Base-by-base conservation (phyloP, 2,888 invertebrate species). In the Dicycla oo region DNA sequence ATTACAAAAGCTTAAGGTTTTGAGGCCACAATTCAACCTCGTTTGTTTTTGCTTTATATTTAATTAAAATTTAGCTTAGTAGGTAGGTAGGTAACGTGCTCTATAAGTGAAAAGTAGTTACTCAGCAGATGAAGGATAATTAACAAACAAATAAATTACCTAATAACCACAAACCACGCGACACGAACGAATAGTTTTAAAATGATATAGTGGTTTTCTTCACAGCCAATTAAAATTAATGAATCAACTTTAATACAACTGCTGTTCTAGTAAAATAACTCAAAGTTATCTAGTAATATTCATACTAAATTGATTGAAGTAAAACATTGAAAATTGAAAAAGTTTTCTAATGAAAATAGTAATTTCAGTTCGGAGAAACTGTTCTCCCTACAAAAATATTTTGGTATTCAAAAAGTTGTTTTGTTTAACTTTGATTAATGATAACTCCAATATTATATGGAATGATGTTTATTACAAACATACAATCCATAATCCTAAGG, bases 331-430 rank as follows among this genome's bases (percentile, higher is more conserved):
- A 77, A 68, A 82, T 78, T 72, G 73, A 78, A 82, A 78, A 80
- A 82, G 74, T 82, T 80, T 82, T 66, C 45, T 64, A 69, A 80
- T 82, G 62, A 72, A 82, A 82, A 80, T 82, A 69, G 73, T 82
- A 65, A 82, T 79, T 72, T 71, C 64, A 78, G 67, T 72, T 78
- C 43, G 53, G 67, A 57, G 70, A 62, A 70, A 63, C 49, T 61
- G 66, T 66, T 78, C 56, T 51, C 54, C 57, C 69, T 75, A 30
- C 66, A 60, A 72, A 64, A 62, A 67, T 77, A 78, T 65, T 79
- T 82, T 51, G 49, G 26, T 61, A 64, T 51, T 43, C 58, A 53
- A 61, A 64, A 54, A 69, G 56, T 77, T 81, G 72, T 70, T 76
- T 81, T 65, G 54, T 63, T 69, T 56, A 45, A 68, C 67, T 77